Evolutionary conservation across 2,888 invertebrate genomes (phyloP).

Genomic region (Drosophila quinaria): DNA sequence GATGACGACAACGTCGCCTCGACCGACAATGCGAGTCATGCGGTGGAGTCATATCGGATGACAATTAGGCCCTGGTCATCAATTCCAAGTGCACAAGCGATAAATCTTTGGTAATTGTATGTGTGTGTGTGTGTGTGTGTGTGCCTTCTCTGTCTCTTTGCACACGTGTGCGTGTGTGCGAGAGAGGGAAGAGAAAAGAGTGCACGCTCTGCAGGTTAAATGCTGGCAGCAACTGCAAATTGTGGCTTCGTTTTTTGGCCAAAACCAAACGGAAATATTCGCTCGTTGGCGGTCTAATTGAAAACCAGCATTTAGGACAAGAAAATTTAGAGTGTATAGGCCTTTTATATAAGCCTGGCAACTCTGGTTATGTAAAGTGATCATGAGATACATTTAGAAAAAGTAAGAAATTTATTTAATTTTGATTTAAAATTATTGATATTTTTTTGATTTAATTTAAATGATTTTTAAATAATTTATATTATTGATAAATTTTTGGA

Average conservation of each 20-base stretch:
- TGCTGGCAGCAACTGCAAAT: conserved; percentile 59
- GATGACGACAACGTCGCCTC: conserved; percentile 55
- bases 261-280: conserved; percentile 49
- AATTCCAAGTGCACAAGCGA: conserved; percentile 82
- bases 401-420: no score
- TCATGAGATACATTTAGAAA: no score
- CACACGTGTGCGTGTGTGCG: background rate
- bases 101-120: conserved; percentile 81
- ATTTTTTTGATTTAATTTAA: no score
- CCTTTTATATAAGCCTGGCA: background rate
- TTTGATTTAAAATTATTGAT: no score
- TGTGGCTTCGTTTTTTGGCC: conserved; percentile 51
- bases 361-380: no score
- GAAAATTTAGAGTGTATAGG: background rate
- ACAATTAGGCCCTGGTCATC: conserved; percentile 82
- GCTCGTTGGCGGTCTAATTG: conserved; percentile 62
- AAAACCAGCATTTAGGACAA: conserved; percentile 32
- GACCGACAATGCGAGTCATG: conserved; percentile 81
- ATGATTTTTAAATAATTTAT: no score
- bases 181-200: background rate
- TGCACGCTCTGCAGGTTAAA: conserved; percentile 58
- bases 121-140: conserved; percentile 25
- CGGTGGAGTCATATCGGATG: conserved; percentile 81
- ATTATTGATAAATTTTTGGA: no score
- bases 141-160: no score